Evolutionary conservation across 1,140 invertebrate species (phyloP).

Genomic region (Lordiphosa mommai): DNA sequence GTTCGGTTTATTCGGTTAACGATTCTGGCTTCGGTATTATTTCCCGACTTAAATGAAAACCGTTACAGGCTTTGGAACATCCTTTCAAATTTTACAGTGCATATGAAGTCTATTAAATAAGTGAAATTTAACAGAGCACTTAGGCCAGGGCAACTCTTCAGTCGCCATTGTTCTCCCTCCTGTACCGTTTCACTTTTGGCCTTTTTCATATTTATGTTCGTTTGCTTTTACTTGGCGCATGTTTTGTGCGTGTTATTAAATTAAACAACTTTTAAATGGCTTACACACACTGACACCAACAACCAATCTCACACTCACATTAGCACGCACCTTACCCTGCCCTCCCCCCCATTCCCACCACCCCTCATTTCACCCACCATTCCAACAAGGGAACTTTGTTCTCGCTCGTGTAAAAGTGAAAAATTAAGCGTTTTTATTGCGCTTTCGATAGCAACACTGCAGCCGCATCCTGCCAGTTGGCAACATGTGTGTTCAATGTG

Average conservation of each 20-base stretch:
- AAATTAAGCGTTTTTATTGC: constrained; percentile 78
- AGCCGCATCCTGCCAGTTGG: constrained; percentile 37
- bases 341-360: background rate
- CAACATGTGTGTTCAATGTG: constrained; percentile 60
- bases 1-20: too few species aligned
- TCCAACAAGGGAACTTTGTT: constrained; percentile 38
- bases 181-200: background rate
- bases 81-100: too few species aligned
- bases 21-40: too few species aligned
- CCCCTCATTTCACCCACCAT: background rate
- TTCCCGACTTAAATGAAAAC: too few species aligned
- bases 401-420: constrained; percentile 65
- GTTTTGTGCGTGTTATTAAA: constrained; percentile 72
- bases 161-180: background rate
- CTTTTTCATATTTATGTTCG: constrained; percentile 36
- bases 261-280: constrained; percentile 75
- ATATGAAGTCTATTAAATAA: too few species aligned
- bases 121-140: too few species aligned
- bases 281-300: constrained; percentile 26
- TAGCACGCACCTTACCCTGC: background rate
- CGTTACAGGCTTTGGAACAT: too few species aligned
- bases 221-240: constrained; percentile 59
- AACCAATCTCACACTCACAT: constrained; percentile 12
- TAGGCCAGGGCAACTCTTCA: too few species aligned
- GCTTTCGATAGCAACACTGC: constrained; percentile 60